A percentile compares a stretch with the other conserved stretches of the same genome.
Conservation (phyloP, 2,797 vertebrate species). For the Clarias fuscus region DNA sequence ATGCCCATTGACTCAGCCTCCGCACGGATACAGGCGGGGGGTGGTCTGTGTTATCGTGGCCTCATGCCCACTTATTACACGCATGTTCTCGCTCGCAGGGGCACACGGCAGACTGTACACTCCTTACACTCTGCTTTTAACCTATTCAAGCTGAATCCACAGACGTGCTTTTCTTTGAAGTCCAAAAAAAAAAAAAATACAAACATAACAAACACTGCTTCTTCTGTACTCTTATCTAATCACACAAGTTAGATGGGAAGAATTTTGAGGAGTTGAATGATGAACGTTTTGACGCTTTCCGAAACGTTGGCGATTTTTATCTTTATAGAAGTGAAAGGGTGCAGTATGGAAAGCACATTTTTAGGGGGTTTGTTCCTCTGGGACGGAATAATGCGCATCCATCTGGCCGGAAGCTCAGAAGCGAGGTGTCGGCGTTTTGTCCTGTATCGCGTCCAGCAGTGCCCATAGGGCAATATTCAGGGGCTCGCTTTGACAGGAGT, state of each 20-base stretch:
- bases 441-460: constrained; percentile 41
- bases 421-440: constrained; percentile 39
- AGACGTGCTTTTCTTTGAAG: neutral
- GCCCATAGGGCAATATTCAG: constrained; percentile 40
- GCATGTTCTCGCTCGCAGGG: constrained; percentile 35
- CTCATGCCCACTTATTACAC: constrained; percentile 35
- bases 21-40: constrained; percentile 34
- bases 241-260: neutral
- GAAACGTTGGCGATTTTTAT: neutral
- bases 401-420: constrained; percentile 39
- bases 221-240: neutral
- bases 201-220: neutral
- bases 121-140: constrained; percentile 9
- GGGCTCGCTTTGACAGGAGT: constrained; percentile 24
- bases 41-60: constrained; percentile 45
- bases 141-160: neutral
- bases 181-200: neutral
- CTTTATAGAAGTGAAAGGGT: neutral
- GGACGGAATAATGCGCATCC: constrained; percentile 36
- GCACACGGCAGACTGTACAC: constrained; percentile 24
- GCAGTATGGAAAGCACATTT: constrained; percentile 27
- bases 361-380: constrained; percentile 28
- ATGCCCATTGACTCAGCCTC: constrained; percentile 66
- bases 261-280: no score
- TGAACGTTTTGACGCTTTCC: neutral